Evolutionary conservation across 2,888 invertebrate genomes (phyloP).

Genomic region (Athripsodes cinereus): DNA sequence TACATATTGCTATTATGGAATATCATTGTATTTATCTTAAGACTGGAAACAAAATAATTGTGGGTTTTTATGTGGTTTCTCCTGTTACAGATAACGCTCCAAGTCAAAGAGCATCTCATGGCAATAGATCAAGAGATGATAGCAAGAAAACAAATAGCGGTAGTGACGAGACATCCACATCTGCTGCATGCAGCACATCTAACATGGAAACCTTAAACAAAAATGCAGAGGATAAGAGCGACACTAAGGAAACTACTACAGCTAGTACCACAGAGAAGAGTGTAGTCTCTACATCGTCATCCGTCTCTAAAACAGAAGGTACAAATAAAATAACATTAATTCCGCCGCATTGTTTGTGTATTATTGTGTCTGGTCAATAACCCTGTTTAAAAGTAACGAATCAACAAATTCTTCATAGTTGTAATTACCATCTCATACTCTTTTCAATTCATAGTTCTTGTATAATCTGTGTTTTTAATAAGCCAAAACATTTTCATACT

Average conservation of each 20-base stretch:
- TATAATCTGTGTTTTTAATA: no score
- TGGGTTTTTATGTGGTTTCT: background rate
- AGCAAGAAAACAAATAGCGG: slow-evolving; percentile 20
- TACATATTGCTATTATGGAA: no score
- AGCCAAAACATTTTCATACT: no score
- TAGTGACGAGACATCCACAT: slow-evolving; percentile 16
- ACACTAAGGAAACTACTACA: slow-evolving; percentile 37
- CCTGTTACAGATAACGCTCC: slow-evolving; percentile 23
- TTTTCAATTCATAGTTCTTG: no score
- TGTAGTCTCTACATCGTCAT: slow-evolving; percentile 33
- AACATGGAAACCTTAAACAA: slow-evolving; percentile 24
- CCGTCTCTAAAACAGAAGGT: background rate
- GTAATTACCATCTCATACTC: no score
- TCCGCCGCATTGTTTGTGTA: no score
- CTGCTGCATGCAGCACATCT: slow-evolving; percentile 15
- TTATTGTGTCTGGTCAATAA: no score
- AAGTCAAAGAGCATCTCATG: slow-evolving; percentile 41
- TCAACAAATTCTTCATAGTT: no score
- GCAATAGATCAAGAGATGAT: slow-evolving; percentile 39
- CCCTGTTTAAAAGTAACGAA: no score
- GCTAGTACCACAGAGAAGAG: slow-evolving; percentile 35
- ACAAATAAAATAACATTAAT: background rate
- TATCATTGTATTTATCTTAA: no score
- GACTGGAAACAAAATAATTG: no score
- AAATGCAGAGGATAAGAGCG: slow-evolving; percentile 35